phyloP scores from a whole-genome alignment of 2,888 invertebrate genomes.

The Cataglyphis cursor region DNA sequence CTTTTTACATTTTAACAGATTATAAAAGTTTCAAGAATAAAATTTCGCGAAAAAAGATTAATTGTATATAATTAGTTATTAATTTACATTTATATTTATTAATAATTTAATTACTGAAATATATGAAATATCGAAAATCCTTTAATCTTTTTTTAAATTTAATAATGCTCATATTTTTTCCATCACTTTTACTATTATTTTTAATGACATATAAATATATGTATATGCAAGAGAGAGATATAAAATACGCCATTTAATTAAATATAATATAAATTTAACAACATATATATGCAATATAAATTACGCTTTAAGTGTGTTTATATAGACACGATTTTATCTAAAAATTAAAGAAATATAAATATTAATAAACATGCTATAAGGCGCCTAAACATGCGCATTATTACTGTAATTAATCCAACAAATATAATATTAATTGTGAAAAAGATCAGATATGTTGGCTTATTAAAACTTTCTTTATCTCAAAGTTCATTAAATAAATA shows the following conservation, averaged over 20 bases:
- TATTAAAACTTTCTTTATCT: conserved; percentile 29
- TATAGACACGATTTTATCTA: conserved; percentile 14
- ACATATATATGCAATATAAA: neutral
- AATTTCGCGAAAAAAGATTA: neutral
- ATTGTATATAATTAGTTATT: neutral
- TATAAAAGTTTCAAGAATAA: neutral
- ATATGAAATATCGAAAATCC: neutral
- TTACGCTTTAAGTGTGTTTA: neutral
- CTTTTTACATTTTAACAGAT: neutral
- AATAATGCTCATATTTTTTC: conserved; percentile 3
- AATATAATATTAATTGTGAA: conserved; percentile 33
- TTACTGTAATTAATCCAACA: conserved; percentile 26
- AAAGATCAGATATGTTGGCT: conserved; percentile 4
- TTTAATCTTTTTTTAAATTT: neutral
- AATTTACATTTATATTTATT: conserved; percentile 5
- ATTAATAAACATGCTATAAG: conserved; percentile 3
- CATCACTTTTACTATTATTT: neutral
- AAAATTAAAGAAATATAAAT: conserved; percentile 8
- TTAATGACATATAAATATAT: neutral
- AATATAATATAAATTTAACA: conserved; percentile 10
- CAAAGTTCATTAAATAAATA: conserved; percentile 36
- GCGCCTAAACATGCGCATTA: neutral
- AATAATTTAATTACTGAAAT: neutral
- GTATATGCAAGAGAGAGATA: too few species aligned
- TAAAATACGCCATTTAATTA: neutral